phyloP scores from a whole-genome alignment of 1,140 invertebrate genomes.

The Hypsibius dujardini region DNA sequence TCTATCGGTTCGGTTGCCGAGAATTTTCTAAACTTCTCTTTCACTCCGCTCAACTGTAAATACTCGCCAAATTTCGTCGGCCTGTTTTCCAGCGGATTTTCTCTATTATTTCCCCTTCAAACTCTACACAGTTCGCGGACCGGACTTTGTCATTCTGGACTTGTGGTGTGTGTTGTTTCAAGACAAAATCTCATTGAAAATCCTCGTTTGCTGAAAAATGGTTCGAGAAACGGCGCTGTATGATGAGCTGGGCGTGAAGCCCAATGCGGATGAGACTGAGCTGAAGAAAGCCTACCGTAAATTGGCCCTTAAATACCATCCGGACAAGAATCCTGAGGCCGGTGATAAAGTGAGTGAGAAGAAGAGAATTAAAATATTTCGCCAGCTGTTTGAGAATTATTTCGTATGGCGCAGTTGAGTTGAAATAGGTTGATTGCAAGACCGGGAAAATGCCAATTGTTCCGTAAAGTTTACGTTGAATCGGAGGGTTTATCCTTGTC shows the following conservation, averaged over 20 bases:
- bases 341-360: slow-evolving; percentile 42
- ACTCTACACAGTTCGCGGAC: too few species aligned
- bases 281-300: slow-evolving; percentile 57
- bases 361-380: not conserved
- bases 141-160: too few species aligned
- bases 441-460: slow-evolving; percentile 25
- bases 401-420: not conserved
- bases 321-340: slow-evolving; percentile 63
- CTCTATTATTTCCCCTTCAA: too few species aligned
- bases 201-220: not conserved
- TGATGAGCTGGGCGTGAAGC: slow-evolving; percentile 29
- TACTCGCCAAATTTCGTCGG: too few species aligned
- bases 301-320: slow-evolving; percentile 68
- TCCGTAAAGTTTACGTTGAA: too few species aligned
- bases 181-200: too few species aligned
- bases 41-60: too few species aligned
- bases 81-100: too few species aligned
- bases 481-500: too few species aligned
- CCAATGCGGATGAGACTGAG: slow-evolving; percentile 31
- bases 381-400: not conserved
- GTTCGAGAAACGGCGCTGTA: not conserved
- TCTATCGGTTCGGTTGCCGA: too few species aligned
- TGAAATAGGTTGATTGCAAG: not conserved
- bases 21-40: too few species aligned
- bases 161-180: too few species aligned